phyloP scores from a whole-genome alignment of 23 tunicate species.

The Halocynthia roretzi region DNA sequence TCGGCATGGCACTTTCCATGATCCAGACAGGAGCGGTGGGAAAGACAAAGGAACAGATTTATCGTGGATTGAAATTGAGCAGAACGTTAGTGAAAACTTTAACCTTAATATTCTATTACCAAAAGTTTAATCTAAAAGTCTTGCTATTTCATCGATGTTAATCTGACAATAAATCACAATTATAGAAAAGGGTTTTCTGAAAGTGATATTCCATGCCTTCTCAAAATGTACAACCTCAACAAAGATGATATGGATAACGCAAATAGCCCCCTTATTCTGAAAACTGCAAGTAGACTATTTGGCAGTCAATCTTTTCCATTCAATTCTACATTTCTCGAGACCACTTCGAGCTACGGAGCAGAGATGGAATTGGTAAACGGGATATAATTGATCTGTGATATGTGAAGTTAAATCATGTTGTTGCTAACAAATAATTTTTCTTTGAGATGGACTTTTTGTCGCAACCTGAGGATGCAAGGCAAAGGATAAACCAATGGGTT shows the following conservation, averaged over 20 bases:
- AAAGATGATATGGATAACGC: neutral
- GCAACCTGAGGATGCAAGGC: slow-evolving; percentile 7
- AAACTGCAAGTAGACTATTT: neutral
- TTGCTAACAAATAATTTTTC: neutral
- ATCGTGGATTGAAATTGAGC: neutral
- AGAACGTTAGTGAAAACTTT: neutral
- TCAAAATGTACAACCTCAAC: neutral
- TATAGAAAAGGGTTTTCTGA: neutral
- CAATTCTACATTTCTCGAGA: neutral
- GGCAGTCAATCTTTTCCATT: neutral
- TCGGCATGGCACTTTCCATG: slow-evolving; percentile 26
- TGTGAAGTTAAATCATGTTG: too few relatives aligned
- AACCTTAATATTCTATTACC: neutral
- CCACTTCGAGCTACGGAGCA: neutral
- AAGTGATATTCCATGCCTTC: neutral
- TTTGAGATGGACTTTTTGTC: slow-evolving; percentile 5
- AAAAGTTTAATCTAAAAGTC: too few relatives aligned
- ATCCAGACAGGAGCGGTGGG: slow-evolving; percentile 20
- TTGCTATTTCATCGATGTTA: too few relatives aligned
- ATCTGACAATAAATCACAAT: too few relatives aligned
- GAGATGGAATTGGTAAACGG: neutral
- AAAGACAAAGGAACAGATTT: slow-evolving; percentile 2
- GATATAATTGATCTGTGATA: too few relatives aligned
- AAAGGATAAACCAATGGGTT: slow-evolving; percentile 27
- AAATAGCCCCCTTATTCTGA: neutral